Evolutionary conservation across 2,888 invertebrate species (phyloP).

Genomic region (Stenichneumon culpator): DNA sequence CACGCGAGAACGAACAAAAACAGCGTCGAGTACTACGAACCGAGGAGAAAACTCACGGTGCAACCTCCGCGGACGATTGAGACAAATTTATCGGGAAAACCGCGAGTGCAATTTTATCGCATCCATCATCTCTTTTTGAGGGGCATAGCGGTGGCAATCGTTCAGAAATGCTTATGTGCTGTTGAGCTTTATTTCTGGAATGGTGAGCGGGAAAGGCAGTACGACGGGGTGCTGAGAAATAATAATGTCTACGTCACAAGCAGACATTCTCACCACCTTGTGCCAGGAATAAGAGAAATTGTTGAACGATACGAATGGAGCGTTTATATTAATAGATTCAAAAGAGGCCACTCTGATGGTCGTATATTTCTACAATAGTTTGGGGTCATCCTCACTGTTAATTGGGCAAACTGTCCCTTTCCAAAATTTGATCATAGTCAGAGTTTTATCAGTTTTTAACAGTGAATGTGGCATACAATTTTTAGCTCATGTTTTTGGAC

Average conservation of each 20-base stretch:
- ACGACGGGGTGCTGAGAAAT: slow-evolving; percentile 27
- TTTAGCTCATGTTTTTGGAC: not conserved
- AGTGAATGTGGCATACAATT: not conserved
- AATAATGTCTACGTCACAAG: slow-evolving; percentile 10
- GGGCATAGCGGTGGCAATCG: not conserved
- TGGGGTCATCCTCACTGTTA: not conserved
- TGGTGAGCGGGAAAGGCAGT: slow-evolving; percentile 5
- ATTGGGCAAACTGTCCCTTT: not conserved
- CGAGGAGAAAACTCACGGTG: slow-evolving; percentile 4
- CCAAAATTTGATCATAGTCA: not conserved
- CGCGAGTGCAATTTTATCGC: slow-evolving; percentile 43
- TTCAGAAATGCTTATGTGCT: slow-evolving; percentile 18
- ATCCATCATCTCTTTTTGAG: slow-evolving; percentile 39
- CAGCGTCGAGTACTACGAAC: slow-evolving; percentile 3
- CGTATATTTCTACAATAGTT: not conserved
- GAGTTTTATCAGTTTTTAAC: not conserved
- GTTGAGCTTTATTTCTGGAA: slow-evolving; percentile 6
- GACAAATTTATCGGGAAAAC: slow-evolving; percentile 38
- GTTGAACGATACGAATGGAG: slow-evolving; percentile 6
- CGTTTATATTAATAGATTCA: not conserved
- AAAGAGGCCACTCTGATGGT: not conserved
- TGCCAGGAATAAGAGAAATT: not conserved
- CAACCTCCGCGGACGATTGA: not conserved
- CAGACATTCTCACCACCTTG: slow-evolving; percentile 5
- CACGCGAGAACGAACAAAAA: slow-evolving; percentile 17